Evolutionary conservation across 2,113 vertebrate species (phyloP), one percentile per base, ranked within the genome.

Genomic region (Siniperca knerii): DNA sequence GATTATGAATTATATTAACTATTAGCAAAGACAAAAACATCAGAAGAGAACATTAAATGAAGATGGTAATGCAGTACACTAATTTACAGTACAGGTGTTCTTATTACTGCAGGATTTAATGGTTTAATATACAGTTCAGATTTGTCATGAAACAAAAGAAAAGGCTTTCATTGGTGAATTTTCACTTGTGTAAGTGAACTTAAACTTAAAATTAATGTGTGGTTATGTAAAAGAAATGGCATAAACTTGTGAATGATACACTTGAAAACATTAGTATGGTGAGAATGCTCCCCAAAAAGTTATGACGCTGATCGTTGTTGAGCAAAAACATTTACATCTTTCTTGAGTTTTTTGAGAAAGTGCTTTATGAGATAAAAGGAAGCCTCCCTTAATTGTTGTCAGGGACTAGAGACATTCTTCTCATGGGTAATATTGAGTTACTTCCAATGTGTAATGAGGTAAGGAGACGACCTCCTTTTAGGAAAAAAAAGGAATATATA

Each of bases 91-190:
- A 33, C 8, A 70, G 23, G 65, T 8, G 2, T 13, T 15, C 5
- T 8, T 37, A 23, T 54, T 37, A 37, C 18, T 23, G 69, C 52
- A 42, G 6, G 3, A 42, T 42, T 18, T 9, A 20, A 13, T 60
- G 8, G n/a, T 60, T 74, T 74, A 20, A 61, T 60, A 46, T 33
- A 13, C 10, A 18, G 71, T 73, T 73, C n/a, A 74, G 15, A 60
- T 60, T n/a, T 74, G 13, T 60, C 37, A 42, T 57, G 10, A 37
- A 71, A 69, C 9, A 35, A 69, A 37, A 37, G 1, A 15, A 8
- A 69, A 35, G 29, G 6, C 29, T 35, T 23, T 72, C 11, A n/a
- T 57, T 25, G 1, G 11, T 42, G 8, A 29, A 60, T 12, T 20
- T 74, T 9, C 16, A 44, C n/a, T 58, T 1, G 8, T 55, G 33